These are phyloP conservation scores for Drosophila pegasa DNA, from an alignment of 2,888 invertebrate genomes.

Conservation along the genomic window DNA sequence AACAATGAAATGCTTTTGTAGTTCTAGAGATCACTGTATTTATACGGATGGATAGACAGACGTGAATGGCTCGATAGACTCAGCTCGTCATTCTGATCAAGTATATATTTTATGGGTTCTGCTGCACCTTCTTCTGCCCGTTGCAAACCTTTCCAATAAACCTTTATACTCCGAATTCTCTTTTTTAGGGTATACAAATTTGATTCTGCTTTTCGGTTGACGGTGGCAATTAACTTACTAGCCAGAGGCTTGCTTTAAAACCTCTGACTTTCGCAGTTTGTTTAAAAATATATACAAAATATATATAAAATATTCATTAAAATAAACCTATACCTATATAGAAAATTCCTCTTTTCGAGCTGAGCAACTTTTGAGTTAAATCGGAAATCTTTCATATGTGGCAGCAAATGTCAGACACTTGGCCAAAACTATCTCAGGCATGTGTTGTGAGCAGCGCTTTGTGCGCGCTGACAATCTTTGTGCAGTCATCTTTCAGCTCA, in stretches of 20 bases:
- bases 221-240: background rate
- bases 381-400: background rate
- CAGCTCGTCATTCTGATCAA: no score
- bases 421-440: background rate
- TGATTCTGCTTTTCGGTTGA: no score
- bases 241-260: background rate
- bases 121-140: no score
- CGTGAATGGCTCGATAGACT: no score
- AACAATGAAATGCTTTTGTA: no score
- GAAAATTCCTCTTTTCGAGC: background rate
- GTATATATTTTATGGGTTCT: no score
- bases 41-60: no score
- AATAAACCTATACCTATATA: background rate
- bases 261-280: background rate
- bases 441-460: background rate
- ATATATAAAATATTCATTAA: background rate
- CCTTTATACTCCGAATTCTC: no score
- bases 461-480: conserved; percentile 3
- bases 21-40: no score
- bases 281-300: background rate
- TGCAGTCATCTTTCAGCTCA: conserved; percentile 49
- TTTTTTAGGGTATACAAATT: no score
- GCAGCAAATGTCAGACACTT: conserved; percentile 2
- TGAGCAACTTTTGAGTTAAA: no score
- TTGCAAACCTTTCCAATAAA: no score